These are phyloP conservation scores for Aurelia sp. DNA, from an alignment of 30 jellyfish, hydroid and myxozoan species.

Conservation along the genomic window DNA sequence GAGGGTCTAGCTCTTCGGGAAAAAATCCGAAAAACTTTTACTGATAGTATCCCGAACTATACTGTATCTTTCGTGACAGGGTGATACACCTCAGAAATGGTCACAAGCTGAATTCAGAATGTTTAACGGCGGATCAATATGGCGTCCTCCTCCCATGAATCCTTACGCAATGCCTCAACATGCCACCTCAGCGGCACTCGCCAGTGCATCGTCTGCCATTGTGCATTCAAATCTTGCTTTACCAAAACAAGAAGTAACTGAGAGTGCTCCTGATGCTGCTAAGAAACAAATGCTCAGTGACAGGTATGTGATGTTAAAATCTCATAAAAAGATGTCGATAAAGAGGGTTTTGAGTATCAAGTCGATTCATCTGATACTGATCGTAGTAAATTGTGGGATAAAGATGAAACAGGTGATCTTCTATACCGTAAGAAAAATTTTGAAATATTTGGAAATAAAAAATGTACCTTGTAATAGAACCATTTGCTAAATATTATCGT, in stretches of 20 bases:
- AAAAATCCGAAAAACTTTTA: too few relatives aligned
- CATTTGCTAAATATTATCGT: too few relatives aligned
- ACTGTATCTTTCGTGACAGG: constrained; percentile 55
- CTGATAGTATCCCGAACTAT: too few relatives aligned
- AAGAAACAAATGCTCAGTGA: constrained; percentile 67
- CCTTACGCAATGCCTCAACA: constrained; percentile 78
- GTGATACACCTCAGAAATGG: constrained; percentile 97
- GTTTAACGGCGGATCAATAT: constrained; percentile 94
- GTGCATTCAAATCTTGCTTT: constrained; percentile 56
- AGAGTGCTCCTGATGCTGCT: constrained; percentile 17
- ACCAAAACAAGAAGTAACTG: constrained; percentile 45
- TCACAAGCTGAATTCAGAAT: constrained; percentile 88
- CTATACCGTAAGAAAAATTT: too few relatives aligned
- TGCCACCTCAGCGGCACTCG: constrained; percentile 80
- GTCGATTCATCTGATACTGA: too few relatives aligned
- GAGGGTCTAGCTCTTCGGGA: too few relatives aligned
- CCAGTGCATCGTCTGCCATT: constrained; percentile 83
- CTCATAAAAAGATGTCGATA: background rate
- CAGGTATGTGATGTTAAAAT: constrained; percentile 23
- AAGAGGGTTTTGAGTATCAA: background rate
- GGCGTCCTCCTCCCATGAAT: constrained; percentile 98
- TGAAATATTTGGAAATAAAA: too few relatives aligned
- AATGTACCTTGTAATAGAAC: background rate
- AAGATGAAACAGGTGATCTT: too few relatives aligned
- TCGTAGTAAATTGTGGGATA: too few relatives aligned